These are phyloP conservation scores for Camponotus pennsylvanicus DNA, from an alignment of 1,140 invertebrate genomes.

Conservation along the genomic window DNA sequence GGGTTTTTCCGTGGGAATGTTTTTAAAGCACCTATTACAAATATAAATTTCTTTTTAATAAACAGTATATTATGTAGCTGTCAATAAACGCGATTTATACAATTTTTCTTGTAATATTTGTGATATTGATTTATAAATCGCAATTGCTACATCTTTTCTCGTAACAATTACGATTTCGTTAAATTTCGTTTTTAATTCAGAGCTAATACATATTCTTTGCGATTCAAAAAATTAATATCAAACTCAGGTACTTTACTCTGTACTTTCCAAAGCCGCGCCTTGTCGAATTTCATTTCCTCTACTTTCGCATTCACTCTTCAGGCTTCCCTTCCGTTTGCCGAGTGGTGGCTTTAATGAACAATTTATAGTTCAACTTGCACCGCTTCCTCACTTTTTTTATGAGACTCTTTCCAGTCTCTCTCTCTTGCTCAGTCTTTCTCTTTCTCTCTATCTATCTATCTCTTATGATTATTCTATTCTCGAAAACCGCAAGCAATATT, in stretches of 20 bases:
- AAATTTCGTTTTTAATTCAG: slow-evolving; percentile 16
- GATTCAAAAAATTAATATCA: slow-evolving; percentile 74
- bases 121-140: background rate
- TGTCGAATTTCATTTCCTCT: slow-evolving; percentile 73
- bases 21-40: background rate
- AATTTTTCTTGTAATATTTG: background rate
- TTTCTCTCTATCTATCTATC: slow-evolving; percentile 25
- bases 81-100: background rate
- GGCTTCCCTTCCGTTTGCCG: slow-evolving; percentile 53
- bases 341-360: slow-evolving; percentile 71
- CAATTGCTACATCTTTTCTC: background rate
- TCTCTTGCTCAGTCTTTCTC: background rate
- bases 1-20: background rate
- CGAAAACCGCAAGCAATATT: slow-evolving; percentile 20
- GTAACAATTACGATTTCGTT: slow-evolving; percentile 8
- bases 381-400: slow-evolving; percentile 40
- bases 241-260: slow-evolving; percentile 72
- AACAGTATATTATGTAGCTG: background rate
- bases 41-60: background rate
- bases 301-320: slow-evolving; percentile 62
- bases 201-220: slow-evolving; percentile 27
- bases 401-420: background rate
- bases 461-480: slow-evolving; percentile 46
- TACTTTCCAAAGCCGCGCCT: slow-evolving; percentile 43
- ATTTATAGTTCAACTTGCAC: slow-evolving; percentile 65